Percentiles rank a stretch among this genome's conserved stretches.
These are phyloP conservation scores for Pseudochaenichthys georgianus DNA, from an alignment of 2,797 vertebrate genomes.

Conservation along the genomic window DNA sequence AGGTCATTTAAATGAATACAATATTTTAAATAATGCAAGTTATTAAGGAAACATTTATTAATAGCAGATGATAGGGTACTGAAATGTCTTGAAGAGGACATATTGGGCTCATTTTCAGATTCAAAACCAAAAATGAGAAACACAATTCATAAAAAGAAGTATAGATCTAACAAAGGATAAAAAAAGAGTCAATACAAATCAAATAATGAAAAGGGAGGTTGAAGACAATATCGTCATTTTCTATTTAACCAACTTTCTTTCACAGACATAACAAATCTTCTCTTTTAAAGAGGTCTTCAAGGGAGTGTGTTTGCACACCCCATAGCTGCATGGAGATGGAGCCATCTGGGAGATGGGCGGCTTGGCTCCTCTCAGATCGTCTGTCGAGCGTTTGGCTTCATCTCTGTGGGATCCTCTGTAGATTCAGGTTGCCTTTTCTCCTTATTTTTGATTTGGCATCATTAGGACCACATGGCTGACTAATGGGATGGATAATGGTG, in stretches of 20 bases:
- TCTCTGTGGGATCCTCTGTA: slow-evolving; percentile 61
- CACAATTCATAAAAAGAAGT: neutral
- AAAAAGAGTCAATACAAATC: neutral
- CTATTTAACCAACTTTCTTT: neutral
- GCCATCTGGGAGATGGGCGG: slow-evolving; percentile 77
- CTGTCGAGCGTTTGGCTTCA: slow-evolving; percentile 62
- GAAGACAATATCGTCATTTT: slow-evolving; percentile 1
- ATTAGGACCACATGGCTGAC: slow-evolving; percentile 40
- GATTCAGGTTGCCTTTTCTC: slow-evolving; percentile 52
- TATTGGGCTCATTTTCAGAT: too few relatives aligned
- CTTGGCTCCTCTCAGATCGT: slow-evolving; percentile 67
- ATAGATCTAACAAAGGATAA: neutral
- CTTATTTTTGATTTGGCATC: slow-evolving; percentile 34
- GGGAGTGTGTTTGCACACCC: slow-evolving; percentile 42
- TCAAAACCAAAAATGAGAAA: neutral
- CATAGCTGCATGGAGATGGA: slow-evolving; percentile 56
- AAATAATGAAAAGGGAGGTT: neutral
- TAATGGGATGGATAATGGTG: slow-evolving; percentile 52
- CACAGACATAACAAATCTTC: neutral
- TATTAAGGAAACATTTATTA: too few relatives aligned
- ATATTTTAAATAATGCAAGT: too few relatives aligned
- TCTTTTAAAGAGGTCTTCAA: slow-evolving; percentile 33
- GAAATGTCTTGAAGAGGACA: too few relatives aligned
- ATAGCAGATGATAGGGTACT: too few relatives aligned
- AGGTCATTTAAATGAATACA: too few relatives aligned